Base-by-base conservation (phyloP, 2,113 vertebrate species). In the Balaenoptera acutorostrata region DNA sequence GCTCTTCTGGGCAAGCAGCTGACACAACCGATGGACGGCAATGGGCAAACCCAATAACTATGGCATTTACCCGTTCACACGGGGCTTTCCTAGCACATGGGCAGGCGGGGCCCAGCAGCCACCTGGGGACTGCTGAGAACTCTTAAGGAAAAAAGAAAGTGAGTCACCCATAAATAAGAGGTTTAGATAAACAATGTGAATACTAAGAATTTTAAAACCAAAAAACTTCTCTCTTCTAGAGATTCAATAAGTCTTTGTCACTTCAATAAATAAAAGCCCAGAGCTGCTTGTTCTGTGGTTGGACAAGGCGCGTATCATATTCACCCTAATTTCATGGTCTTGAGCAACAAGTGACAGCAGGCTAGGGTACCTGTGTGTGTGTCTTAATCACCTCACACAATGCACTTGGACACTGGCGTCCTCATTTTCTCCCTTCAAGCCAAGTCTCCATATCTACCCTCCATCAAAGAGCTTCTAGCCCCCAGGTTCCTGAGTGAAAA, bases 221-320 rank as follows among this genome's bases (percentile, higher is more conserved):
- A 39, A 44, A 80, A 66, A 8, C 7, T 21, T 1, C 59, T 61
- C 20, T 69, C n/a, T 33, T 27, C 11, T 6, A 13, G 41, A 39
- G 68, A 64, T 23, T 33, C 33, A 81, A 0, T 23, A 23, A 20
- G 36, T 8, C 41, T 71, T 14, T 13, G n/a, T 31, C 57, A 31
- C 39, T 13, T 33, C 2, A 18, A 4, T 29, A 41, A 77, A 33
- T 1, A 17, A 68, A 72, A 46, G 12, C 46, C 71, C 39, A 39
- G 49, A 5, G 10, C 21, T 55, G 74, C 59, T 21, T 13, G 25
- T 2, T 36, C 39, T 17, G n/a, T 3, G 55, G 20, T 5, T 46
- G 2, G 41, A 89, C 15, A 18, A 20, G 49, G 69, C 5, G 1
- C 0, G 0, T 0, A 12, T 12, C n/a, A 2, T 0, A 1, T 0